Evolutionary conservation across 2,113 vertebrate species (phyloP).

Genomic region (Mixornis gularis): DNA sequence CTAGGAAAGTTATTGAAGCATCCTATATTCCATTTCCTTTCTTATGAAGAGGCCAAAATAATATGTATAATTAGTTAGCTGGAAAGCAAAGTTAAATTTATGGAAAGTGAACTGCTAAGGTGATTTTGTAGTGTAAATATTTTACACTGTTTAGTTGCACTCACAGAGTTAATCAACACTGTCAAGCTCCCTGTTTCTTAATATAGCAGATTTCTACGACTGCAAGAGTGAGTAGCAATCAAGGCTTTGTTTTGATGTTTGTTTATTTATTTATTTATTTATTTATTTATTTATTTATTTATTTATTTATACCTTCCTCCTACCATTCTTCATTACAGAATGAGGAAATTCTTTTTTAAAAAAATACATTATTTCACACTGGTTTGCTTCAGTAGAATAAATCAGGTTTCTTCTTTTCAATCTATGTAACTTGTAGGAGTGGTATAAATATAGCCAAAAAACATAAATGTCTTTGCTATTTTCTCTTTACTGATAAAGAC

Average conservation of each 20-base stretch:
- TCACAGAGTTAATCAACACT: not conserved
- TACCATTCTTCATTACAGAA: not conserved
- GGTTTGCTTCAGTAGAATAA: not conserved
- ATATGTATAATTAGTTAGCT: not conserved
- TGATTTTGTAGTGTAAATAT: not conserved
- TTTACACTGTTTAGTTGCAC: not conserved
- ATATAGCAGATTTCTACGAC: not conserved
- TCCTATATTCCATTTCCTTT: not conserved
- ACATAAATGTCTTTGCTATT: rapidly evolving
- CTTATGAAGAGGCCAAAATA: not conserved
- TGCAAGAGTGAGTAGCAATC: not conserved
- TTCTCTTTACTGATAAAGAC: not conserved
- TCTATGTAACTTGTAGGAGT: not conserved
- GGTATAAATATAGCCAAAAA: not conserved
- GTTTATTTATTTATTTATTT: not conserved
- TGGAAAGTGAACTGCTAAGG: not conserved
- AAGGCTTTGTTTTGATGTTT: not conserved
- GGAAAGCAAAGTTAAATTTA: not conserved
- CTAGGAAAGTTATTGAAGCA: not conserved
- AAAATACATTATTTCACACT: not conserved
- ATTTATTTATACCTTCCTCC: not conserved
- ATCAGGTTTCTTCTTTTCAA: not conserved
- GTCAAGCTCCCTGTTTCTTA: not conserved
- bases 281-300: not conserved
- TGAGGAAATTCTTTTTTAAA: rapidly evolving